Base-by-base conservation (phyloP, 1,140 invertebrate genomes). In the Metaphire vulgaris region DNA sequence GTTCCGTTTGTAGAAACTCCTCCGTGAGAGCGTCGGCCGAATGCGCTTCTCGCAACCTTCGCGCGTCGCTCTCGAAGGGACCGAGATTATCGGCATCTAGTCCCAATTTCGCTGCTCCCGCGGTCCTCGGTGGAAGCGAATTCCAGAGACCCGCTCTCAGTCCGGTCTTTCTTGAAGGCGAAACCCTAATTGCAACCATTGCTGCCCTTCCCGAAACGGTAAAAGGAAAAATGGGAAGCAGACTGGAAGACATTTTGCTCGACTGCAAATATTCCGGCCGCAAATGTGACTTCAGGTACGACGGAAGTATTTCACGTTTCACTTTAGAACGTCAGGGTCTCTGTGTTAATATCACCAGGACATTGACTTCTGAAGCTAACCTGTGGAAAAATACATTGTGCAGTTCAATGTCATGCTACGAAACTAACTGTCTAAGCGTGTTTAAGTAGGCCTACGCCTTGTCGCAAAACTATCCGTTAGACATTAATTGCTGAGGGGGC, bases 191-290 rank as follows among this genome's bases (percentile, higher is more conserved):
- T 21, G 41, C 6, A 21, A 56, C 41, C 6, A 56, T 56, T 6
- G 41, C 41, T 6, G 21, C 41, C 41, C 6, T 56, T 56, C 41
- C 41, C 6, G 41, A 56, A 21, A 21, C 6, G 41, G 41, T 56
- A 6, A 56, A 56, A 30, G 12, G 2, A 16, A 30, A 32, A 1
- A 29, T 74, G 15, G 74, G 74, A 1, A 31, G 30, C 29, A 67
- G 28, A 1, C 64, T 74, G 32, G 67, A 71, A 15, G 74, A 76
- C n/a, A 1, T 76, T 16, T n/a, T 76, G 1, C 32, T 76, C 15
- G 33, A 33, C 28, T 76, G 74, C 30, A 69, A 67, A 29, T 76
- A 32, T 41, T 30, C 66, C 6, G 74, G 74, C 31, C 26, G 28
- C n/a, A 33, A 71, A n/a, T 76, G 74, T 31, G 2, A 65, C 21